These are phyloP conservation scores for Columba guinea DNA, from an alignment of 2,797 vertebrate species.

Conservation along the genomic window DNA sequence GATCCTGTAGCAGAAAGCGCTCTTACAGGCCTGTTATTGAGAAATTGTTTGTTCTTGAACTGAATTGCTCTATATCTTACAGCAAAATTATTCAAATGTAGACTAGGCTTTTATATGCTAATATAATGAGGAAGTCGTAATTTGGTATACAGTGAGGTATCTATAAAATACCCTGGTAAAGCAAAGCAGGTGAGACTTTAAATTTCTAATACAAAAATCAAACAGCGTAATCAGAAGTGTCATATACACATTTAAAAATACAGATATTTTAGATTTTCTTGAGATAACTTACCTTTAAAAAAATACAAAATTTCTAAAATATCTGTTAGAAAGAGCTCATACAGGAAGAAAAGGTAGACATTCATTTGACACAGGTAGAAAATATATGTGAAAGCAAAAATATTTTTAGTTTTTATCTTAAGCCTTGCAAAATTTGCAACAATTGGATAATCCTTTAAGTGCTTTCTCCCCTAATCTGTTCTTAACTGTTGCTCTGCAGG, in stretches of 20 bases:
- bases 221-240: not conserved
- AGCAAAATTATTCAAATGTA: not conserved
- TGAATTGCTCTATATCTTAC: not conserved
- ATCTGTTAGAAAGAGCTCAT: not conserved
- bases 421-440: constrained; percentile 29
- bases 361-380: not conserved
- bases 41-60: not conserved
- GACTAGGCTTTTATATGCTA: not conserved
- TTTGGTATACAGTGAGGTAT: not conserved
- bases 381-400: not conserved
- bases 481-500: constrained; percentile 77
- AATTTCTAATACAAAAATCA: not conserved
- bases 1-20: not conserved
- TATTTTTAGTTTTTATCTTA: constrained; percentile 19
- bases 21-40: not conserved
- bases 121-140: not conserved
- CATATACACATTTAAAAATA: not conserved
- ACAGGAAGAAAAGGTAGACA: not conserved
- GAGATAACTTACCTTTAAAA: not conserved
- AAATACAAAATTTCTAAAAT: not conserved
- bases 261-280: not conserved
- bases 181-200: not conserved
- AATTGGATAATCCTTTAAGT: constrained; percentile 44
- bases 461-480: constrained; percentile 40
- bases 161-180: not conserved